phyloP scores from a whole-genome alignment of 2,797 vertebrate species.

The Trachurus trachurus region DNA sequence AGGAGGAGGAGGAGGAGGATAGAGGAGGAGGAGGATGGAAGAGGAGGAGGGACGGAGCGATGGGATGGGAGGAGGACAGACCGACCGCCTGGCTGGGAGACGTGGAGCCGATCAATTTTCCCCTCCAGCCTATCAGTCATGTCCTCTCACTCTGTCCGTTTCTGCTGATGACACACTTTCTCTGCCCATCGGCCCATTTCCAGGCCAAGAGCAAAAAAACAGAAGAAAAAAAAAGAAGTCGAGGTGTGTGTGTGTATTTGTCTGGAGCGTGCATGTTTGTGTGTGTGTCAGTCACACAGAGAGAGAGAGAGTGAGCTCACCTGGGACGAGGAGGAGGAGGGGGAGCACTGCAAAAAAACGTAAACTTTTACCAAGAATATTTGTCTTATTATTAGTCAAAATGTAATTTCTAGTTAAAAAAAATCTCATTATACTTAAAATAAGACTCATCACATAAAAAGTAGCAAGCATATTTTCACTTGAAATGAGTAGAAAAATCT shows the following conservation, averaged over 20 bases:
- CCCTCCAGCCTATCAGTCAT: slow-evolving; percentile 83
- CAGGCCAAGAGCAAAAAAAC: slow-evolving; percentile 63
- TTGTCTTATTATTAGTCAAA: too few relatives aligned
- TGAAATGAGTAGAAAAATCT: too few relatives aligned
- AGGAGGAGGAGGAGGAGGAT: slow-evolving; percentile 28
- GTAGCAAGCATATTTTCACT: too few relatives aligned
- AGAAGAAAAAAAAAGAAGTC: slow-evolving; percentile 29
- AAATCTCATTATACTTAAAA: too few relatives aligned
- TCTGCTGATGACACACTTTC: slow-evolving; percentile 86
- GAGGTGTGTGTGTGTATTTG: slow-evolving; percentile 60
- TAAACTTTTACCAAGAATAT: too few relatives aligned
- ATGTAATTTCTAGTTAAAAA: too few relatives aligned
- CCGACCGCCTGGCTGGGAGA: slow-evolving; percentile 65
- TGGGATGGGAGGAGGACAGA: slow-evolving; percentile 63
- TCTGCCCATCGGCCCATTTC: slow-evolving; percentile 83
- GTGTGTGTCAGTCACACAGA: slow-evolving; percentile 51
- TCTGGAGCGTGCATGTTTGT: slow-evolving; percentile 45
- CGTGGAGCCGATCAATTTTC: slow-evolving; percentile 83
- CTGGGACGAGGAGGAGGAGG: slow-evolving; percentile 42
- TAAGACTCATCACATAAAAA: too few relatives aligned
- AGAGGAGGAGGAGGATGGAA: background rate
- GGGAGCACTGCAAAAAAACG: too few relatives aligned
- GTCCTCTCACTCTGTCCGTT: slow-evolving; percentile 80
- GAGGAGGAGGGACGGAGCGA: slow-evolving; percentile 48
- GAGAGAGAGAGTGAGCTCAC: slow-evolving; percentile 35